phyloP scores from a whole-genome alignment of 2,797 vertebrate species.

The Schizopygopsis pylzovi region DNA sequence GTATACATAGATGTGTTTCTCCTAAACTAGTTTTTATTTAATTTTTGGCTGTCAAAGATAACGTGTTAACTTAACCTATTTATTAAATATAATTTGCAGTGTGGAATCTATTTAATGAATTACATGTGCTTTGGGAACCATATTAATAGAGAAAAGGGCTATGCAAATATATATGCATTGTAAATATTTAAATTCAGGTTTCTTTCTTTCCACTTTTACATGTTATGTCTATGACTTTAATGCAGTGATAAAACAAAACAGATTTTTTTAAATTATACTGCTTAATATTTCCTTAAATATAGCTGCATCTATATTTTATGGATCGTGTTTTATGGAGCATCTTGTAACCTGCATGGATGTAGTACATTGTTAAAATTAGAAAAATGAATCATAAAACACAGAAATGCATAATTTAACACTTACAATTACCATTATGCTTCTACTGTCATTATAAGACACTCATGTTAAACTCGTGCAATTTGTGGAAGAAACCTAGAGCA shows the following conservation, averaged over 20 bases:
- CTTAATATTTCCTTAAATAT: not conserved
- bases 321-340: too few relatives aligned
- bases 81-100: not conserved
- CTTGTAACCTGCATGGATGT: not conserved
- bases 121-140: not conserved
- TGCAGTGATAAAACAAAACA: not conserved
- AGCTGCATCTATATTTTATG: not conserved
- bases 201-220: too few relatives aligned
- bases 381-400: not conserved
- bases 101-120: too few relatives aligned
- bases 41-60: not conserved
- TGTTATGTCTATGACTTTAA: not conserved
- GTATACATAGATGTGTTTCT: too few relatives aligned
- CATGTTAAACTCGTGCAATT: conserved; percentile 2
- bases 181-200: too few relatives aligned
- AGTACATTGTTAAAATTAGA: not conserved
- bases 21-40: not conserved
- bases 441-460: not conserved
- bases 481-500: not conserved
- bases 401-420: not conserved
- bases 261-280: not conserved
- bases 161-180: not conserved
- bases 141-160: not conserved
- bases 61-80: not conserved
- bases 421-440: not conserved